phyloP scores from a whole-genome alignment of 2,888 invertebrate genomes.

The Melipona bicolor region DNA sequence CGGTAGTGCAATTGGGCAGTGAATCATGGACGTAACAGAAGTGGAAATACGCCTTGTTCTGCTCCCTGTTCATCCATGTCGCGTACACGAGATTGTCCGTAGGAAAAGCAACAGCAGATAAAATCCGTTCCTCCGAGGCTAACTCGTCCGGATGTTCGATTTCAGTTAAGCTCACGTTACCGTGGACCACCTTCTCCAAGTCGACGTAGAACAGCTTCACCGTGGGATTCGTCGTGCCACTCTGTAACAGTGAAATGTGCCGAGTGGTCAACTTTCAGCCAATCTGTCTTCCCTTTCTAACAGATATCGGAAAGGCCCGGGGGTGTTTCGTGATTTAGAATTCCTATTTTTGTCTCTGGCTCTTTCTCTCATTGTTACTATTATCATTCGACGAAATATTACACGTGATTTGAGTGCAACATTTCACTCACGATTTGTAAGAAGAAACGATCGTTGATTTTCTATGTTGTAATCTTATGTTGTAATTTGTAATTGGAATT shows the following conservation, averaged over 20 bases:
- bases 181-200: constrained; percentile 82
- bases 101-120: constrained; percentile 91
- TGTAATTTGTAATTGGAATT: too few relatives aligned
- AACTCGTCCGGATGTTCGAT: constrained; percentile 82
- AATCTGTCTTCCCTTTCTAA: not conserved
- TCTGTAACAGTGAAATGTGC: constrained; percentile 82
- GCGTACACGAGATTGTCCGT: constrained; percentile 89
- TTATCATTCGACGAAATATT: too few relatives aligned
- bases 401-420: too few relatives aligned
- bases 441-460: too few relatives aligned
- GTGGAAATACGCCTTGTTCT: constrained; percentile 89
- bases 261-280: not conserved
- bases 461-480: too few relatives aligned
- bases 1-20: constrained; percentile 76
- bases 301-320: not conserved
- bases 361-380: too few relatives aligned
- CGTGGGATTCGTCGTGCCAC: constrained; percentile 89
- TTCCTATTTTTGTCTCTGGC: too few relatives aligned
- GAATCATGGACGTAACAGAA: constrained; percentile 86
- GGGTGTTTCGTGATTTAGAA: too few relatives aligned
- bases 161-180: constrained; percentile 78
- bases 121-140: constrained; percentile 85
- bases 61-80: constrained; percentile 95
- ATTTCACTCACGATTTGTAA: too few relatives aligned
- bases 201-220: constrained; percentile 87